Conservation (phyloP, 2,797 vertebrate species). For the Micrastur ruficollis region DNA sequence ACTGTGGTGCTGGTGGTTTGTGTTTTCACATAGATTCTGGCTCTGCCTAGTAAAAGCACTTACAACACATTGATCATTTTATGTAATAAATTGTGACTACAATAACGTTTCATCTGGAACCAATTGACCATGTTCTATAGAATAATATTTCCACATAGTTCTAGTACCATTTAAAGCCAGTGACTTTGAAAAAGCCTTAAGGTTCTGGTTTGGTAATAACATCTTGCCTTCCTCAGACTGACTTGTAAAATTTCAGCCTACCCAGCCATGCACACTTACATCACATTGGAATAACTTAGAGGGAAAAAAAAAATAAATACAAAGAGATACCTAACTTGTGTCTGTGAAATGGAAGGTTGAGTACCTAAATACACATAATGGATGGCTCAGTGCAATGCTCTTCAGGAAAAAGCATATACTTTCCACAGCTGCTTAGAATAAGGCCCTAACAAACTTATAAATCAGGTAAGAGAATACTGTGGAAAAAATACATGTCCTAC, state of each 20-base stretch:
- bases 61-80: neutral
- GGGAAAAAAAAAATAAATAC: neutral
- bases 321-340: neutral
- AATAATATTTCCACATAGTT: neutral
- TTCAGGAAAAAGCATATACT: neutral
- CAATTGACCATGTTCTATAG: rapidly evolving
- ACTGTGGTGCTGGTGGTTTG: neutral
- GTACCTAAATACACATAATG: neutral
- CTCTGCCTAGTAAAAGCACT: neutral
- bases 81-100: neutral
- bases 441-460: neutral
- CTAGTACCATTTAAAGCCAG: neutral
- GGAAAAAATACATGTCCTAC: neutral
- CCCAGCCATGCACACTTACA: neutral
- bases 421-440: neutral
- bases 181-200: neutral
- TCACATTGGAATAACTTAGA: neutral
- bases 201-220: neutral
- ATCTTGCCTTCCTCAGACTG: neutral
- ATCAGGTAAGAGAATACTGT: neutral
- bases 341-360: neutral
- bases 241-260: neutral
- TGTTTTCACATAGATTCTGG: neutral
- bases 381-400: neutral
- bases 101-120: neutral